Conservation (phyloP, 2,888 invertebrate species). For the Plagodis pulveraria region DNA sequence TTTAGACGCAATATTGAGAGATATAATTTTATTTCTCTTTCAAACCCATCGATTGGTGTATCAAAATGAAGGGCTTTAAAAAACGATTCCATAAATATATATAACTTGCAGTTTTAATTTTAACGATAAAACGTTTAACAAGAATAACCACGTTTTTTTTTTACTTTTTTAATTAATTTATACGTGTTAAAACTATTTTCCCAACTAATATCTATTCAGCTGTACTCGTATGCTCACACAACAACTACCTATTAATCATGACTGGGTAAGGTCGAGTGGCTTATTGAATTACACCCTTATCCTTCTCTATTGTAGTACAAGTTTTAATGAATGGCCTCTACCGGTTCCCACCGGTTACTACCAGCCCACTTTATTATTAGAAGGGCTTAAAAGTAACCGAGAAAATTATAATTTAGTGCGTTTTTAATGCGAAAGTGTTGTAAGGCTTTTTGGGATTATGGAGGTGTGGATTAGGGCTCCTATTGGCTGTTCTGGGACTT, state of each 20-base stretch:
- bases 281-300: slow-evolving; percentile 79
- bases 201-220: slow-evolving; percentile 14
- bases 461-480: slow-evolving; percentile 13
- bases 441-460: slow-evolving; percentile 30
- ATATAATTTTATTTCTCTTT: too few species aligned
- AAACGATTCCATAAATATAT: too few species aligned
- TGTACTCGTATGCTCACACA: slow-evolving; percentile 18
- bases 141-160: too few species aligned
- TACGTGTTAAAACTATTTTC: slow-evolving; percentile 1
- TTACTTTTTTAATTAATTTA: too few species aligned
- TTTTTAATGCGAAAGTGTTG: slow-evolving; percentile 48
- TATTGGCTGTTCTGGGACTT: slow-evolving; percentile 3
- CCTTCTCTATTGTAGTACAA: slow-evolving; percentile 64
- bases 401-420: slow-evolving; percentile 46
- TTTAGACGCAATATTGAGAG: too few species aligned
- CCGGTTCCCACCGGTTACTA: slow-evolving; percentile 25
- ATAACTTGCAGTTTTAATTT: too few species aligned
- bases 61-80: too few species aligned
- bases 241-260: slow-evolving; percentile 25
- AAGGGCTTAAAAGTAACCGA: slow-evolving; percentile 35
- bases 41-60: too few species aligned
- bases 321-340: slow-evolving; percentile 73
- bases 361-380: slow-evolving; percentile 48
- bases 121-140: neutral
- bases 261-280: slow-evolving; percentile 49